A percentile compares a stretch with the other conserved stretches of the same genome.
Evolutionary conservation across 2,888 invertebrate genomes (phyloP).

Genomic region (Cerceris ruficornis): DNA sequence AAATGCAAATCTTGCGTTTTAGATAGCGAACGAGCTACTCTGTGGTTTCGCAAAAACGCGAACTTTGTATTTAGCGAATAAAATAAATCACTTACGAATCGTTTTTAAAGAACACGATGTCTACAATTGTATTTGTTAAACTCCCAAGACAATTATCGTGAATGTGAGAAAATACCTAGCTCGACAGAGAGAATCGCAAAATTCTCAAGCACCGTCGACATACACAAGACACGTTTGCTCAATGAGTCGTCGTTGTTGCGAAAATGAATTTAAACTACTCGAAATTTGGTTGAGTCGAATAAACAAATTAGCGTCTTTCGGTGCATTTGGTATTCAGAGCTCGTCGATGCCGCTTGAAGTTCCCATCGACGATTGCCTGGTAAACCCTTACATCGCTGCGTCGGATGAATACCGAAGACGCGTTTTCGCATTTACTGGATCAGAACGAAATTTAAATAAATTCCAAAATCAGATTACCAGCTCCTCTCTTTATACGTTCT

Average conservation of each 20-base stretch:
- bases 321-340: slow-evolving; percentile 16
- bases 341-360: slow-evolving; percentile 1
- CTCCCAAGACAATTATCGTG: too few species aligned
- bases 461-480: background rate
- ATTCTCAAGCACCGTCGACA: too few species aligned
- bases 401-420: background rate
- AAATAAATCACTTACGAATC: too few species aligned
- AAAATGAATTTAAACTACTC: background rate
- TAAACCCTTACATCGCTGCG: slow-evolving; percentile 3
- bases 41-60: too few species aligned
- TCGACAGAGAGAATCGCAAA: too few species aligned
- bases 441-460: background rate
- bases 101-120: too few species aligned
- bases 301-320: slow-evolving; percentile 6
- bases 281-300: slow-evolving; percentile 1
- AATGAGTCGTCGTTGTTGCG: background rate
- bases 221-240: background rate
- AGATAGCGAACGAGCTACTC: too few species aligned
- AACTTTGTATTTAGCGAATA: too few species aligned
- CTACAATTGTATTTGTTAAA: too few species aligned
- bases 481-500: too few species aligned
- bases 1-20: too few species aligned
- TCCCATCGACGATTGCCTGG: slow-evolving; percentile 9
- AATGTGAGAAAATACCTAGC: too few species aligned
- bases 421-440: background rate